Evolutionary conservation across 2,888 invertebrate species (phyloP).

Genomic region (Tipula helvola): DNA sequence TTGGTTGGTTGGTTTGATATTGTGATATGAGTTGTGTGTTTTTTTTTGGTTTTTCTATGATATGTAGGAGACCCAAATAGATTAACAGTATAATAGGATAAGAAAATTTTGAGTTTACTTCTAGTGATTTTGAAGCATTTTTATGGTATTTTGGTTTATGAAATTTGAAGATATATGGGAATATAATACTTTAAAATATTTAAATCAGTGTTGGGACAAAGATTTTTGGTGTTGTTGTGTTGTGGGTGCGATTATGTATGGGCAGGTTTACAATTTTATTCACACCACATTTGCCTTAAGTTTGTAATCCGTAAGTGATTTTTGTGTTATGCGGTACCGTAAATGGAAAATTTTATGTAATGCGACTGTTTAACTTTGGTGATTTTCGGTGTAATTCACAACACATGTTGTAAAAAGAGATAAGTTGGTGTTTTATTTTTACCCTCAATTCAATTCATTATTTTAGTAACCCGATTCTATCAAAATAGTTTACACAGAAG

Average conservation of each 20-base stretch:
- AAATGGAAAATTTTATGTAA: not conserved
- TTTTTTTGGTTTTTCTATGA: not conserved
- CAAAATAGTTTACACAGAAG: no score
- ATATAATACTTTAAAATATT: not conserved
- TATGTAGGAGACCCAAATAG: not conserved
- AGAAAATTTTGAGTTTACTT: not conserved
- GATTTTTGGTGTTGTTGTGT: not conserved
- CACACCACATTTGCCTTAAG: not conserved
- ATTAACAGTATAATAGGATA: not conserved
- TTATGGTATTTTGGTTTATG: not conserved
- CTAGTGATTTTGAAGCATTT: not conserved
- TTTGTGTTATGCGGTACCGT: not conserved
- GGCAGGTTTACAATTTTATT: not conserved
- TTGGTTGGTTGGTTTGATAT: not conserved
- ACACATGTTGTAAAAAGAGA: no score
- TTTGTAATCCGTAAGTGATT: not conserved
- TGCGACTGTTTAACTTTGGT: not conserved
- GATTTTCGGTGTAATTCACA: no score
- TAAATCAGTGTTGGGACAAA: not conserved
- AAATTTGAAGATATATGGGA: not conserved
- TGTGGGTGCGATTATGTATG: not conserved
- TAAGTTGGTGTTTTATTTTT: no score
- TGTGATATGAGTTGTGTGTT: not conserved
- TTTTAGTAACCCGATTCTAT: no score
- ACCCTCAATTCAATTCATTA: no score